These are phyloP conservation scores for Epirrhoe alternata DNA, from an alignment of 2,888 invertebrate species.

Conservation along the genomic window DNA sequence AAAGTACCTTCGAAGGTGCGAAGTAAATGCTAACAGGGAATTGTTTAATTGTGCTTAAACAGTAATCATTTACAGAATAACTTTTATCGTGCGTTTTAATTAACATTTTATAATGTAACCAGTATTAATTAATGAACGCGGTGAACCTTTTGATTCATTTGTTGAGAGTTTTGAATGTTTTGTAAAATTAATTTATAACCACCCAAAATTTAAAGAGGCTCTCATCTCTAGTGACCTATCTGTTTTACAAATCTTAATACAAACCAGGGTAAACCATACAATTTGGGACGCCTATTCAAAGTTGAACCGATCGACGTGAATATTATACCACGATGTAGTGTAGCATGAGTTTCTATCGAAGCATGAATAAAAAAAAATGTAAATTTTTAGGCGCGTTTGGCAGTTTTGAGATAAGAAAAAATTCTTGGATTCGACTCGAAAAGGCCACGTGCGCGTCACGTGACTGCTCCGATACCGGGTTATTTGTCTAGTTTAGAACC, in stretches of 20 bases:
- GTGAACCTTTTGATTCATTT: not conserved
- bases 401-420: too few species aligned
- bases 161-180: not conserved
- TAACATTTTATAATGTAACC: not conserved
- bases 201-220: not conserved
- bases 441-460: too few species aligned
- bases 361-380: too few species aligned
- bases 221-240: not conserved
- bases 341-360: not conserved
- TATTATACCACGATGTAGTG: not conserved
- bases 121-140: slow-evolving; percentile 1
- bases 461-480: too few species aligned
- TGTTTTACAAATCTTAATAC: slow-evolving; percentile 11
- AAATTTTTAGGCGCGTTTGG: too few species aligned
- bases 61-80: slow-evolving; percentile 31
- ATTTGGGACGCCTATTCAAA: slow-evolving; percentile 24
- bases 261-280: slow-evolving; percentile 26
- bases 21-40: slow-evolving; percentile 38
- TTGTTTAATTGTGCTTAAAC: slow-evolving; percentile 39
- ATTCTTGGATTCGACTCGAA: too few species aligned
- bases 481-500: too few species aligned
- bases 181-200: not conserved
- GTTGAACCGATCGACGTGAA: slow-evolving; percentile 18
- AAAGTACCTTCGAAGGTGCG: slow-evolving; percentile 41
- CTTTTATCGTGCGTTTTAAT: slow-evolving; percentile 7